A percentile compares a stretch with the other conserved stretches of the same genome.
phyloP scores from a whole-genome alignment of 2,797 vertebrate genomes.

The Buceros bicornis region DNA sequence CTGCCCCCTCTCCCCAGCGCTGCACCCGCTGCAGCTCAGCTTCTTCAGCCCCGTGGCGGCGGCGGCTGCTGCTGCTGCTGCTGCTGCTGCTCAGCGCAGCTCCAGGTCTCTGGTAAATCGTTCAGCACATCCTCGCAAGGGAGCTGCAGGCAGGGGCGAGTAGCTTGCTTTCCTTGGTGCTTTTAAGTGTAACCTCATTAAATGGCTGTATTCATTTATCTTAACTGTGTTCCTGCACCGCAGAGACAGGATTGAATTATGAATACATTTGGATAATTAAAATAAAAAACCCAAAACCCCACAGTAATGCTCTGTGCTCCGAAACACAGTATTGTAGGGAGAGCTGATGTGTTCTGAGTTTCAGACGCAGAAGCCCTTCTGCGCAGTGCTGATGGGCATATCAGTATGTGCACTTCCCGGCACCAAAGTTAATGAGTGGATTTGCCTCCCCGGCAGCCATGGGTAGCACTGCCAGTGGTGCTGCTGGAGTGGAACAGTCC shows the following conservation, averaged over 20 bases:
- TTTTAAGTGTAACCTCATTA: neutral
- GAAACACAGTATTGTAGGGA: neutral
- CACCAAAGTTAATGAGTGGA: constrained; percentile 23
- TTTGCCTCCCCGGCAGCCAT: constrained; percentile 47
- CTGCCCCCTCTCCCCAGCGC: neutral
- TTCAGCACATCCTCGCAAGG: neutral
- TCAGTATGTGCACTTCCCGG: neutral
- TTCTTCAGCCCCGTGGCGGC: neutral
- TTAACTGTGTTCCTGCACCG: neutral
- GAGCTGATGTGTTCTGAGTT: neutral
- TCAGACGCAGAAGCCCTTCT: constrained; percentile 24
- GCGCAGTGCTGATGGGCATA: neutral
- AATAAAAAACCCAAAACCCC: too few species aligned
- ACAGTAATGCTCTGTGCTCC: neutral
- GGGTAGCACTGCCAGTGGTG: constrained; percentile 54
- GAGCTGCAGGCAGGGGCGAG: neutral
- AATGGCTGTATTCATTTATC: constrained; percentile 29
- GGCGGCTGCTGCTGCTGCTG: neutral
- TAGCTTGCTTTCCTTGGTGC: neutral
- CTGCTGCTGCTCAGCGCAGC: neutral
- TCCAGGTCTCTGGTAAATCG: neutral
- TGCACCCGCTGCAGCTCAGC: neutral
- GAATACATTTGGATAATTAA: constrained; percentile 16
- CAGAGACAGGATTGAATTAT: constrained; percentile 44
- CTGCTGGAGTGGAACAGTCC: constrained; percentile 36